Conservation (phyloP, 2,113 vertebrate species). For the Ceyx margarethae region DNA sequence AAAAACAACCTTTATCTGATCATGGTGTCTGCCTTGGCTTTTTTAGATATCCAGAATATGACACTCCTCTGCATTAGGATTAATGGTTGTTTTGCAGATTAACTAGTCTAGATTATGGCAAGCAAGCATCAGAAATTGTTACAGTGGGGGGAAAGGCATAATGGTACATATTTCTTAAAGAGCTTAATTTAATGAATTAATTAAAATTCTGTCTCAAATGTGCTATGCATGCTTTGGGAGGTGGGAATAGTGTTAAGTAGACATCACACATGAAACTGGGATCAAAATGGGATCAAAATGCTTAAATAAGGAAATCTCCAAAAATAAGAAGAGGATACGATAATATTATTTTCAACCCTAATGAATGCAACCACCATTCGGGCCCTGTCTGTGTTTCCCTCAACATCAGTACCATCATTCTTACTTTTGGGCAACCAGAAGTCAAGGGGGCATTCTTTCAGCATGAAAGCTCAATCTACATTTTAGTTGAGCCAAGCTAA, state of each 20-base stretch:
- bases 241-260: not conserved
- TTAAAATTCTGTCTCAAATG: not conserved
- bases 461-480: not conserved
- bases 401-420: rapidly evolving
- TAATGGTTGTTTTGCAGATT: not conserved
- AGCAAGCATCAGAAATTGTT: not conserved
- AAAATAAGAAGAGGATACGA: not conserved
- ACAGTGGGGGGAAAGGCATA: not conserved
- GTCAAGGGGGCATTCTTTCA: not conserved
- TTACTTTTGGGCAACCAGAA: not conserved
- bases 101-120: not conserved
- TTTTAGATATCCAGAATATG: not conserved
- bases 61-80: not conserved
- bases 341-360: not conserved
- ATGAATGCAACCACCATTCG: not conserved
- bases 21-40: not conserved
- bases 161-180: not conserved
- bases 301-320: not conserved
- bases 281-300: not conserved
- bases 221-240: not conserved
- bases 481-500: not conserved
- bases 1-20: not conserved
- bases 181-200: not conserved
- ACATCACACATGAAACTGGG: not conserved
- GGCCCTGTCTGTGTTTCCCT: not conserved